Conservation (phyloP, 2,888 invertebrate species). For the Polylopha cassiicola region DNA sequence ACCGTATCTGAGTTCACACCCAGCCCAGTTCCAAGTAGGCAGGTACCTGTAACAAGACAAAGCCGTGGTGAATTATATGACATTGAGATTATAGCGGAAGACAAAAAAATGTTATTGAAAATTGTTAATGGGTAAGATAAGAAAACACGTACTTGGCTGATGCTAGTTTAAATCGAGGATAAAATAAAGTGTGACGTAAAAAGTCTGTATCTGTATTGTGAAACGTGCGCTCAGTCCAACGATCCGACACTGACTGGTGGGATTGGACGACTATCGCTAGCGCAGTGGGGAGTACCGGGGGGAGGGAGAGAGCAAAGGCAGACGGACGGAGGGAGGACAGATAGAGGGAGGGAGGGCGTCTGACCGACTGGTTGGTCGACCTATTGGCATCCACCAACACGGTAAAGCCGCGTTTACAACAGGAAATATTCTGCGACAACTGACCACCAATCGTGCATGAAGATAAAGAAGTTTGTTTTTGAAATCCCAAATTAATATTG, state of each 20-base stretch:
- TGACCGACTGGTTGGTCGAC: slow-evolving; percentile 74
- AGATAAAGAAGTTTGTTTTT: slow-evolving; percentile 28
- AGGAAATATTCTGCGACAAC: slow-evolving; percentile 53
- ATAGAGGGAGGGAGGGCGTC: slow-evolving; percentile 70
- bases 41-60: slow-evolving; percentile 75
- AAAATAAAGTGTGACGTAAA: slow-evolving; percentile 70
- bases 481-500: slow-evolving; percentile 12
- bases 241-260: slow-evolving; percentile 64
- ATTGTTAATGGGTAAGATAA: slow-evolving; percentile 34
- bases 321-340: slow-evolving; percentile 62
- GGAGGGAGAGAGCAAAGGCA: slow-evolving; percentile 34
- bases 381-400: slow-evolving; percentile 67
- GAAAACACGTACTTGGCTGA: slow-evolving; percentile 52
- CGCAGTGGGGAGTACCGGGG: slow-evolving; percentile 44
- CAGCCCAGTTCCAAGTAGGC: slow-evolving; percentile 65
- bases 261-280: slow-evolving; percentile 26
- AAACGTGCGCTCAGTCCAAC: slow-evolving; percentile 40
- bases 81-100: slow-evolving; percentile 19
- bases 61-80: slow-evolving; percentile 59
- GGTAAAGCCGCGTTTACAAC: slow-evolving; percentile 37
- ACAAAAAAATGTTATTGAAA: slow-evolving; percentile 28
- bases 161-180: slow-evolving; percentile 52
- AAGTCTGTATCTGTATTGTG: slow-evolving; percentile 34
- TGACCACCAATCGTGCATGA: slow-evolving; percentile 17
- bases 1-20: slow-evolving; percentile 73